phyloP scores from a whole-genome alignment of 2,888 invertebrate genomes.

The Drosophila seclusa region DNA sequence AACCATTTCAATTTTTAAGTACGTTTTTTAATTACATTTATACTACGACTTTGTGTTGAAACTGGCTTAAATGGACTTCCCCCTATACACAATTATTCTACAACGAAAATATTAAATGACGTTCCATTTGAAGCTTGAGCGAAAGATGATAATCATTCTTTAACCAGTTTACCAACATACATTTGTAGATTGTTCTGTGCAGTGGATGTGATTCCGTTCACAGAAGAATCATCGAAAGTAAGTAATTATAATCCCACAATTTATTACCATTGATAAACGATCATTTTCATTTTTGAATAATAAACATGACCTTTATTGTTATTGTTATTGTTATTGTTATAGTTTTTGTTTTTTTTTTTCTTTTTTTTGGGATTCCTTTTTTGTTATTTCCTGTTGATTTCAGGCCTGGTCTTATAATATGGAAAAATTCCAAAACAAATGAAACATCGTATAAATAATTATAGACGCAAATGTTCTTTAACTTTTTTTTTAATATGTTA shows the following conservation, averaged over 20 bases:
- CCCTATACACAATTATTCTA: neutral
- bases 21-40: neutral
- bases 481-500: constrained; percentile 24
- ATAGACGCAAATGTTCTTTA: constrained; percentile 62
- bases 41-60: neutral
- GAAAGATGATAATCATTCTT: neutral
- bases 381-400: constrained; percentile 1
- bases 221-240: neutral
- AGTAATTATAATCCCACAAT: neutral
- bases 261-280: neutral
- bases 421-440: constrained; percentile 84
- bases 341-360: neutral
- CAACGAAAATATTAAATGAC: neutral
- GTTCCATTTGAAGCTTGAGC: neutral
- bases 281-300: neutral
- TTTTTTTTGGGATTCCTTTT: neutral
- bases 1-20: neutral
- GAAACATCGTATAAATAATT: constrained; percentile 84
- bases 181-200: neutral
- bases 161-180: neutral
- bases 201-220: neutral
- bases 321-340: neutral
- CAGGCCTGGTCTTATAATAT: constrained; percentile 31
- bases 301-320: neutral
- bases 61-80: neutral